These are phyloP conservation scores for Agapostemon virescens DNA, from an alignment of 2,888 invertebrate species.

Conservation along the genomic window DNA sequence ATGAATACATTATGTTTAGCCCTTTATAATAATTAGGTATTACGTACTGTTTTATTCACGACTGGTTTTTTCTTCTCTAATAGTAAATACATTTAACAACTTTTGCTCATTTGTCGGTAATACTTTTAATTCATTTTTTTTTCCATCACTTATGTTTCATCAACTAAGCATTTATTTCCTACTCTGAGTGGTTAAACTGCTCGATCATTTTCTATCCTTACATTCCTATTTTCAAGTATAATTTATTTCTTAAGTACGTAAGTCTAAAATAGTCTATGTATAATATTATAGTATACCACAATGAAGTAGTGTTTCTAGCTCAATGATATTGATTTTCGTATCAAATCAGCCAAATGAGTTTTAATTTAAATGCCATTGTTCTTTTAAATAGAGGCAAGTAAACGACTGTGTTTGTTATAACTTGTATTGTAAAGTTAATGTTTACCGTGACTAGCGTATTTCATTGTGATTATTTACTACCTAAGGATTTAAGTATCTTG, in stretches of 20 bases:
- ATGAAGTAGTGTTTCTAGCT: constrained; percentile 7
- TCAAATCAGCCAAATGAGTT: constrained; percentile 31
- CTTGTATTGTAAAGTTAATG: constrained; percentile 35
- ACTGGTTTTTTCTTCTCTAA: constrained; percentile 1
- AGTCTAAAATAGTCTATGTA: constrained; percentile 62
- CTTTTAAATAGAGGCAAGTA: constrained; percentile 13
- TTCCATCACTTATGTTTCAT: constrained; percentile 39
- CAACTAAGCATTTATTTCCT: constrained; percentile 53
- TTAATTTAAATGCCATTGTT: constrained; percentile 34
- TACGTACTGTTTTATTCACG: constrained; percentile 18
- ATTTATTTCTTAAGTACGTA: constrained; percentile 75
- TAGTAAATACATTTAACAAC: constrained; percentile 42
- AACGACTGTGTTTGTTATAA: constrained; percentile 28
- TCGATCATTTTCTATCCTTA: constrained; percentile 61
- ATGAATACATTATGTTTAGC: constrained; percentile 10
- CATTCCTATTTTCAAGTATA: constrained; percentile 72
- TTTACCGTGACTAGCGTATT: constrained; percentile 48
- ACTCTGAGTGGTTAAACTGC: constrained; percentile 34
- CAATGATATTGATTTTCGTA: constrained; percentile 26
- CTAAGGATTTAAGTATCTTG: constrained; percentile 38
- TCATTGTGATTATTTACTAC: constrained; percentile 49
- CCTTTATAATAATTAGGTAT: constrained; percentile 11
- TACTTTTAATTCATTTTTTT: constrained; percentile 26
- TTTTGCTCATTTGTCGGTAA: constrained; percentile 39
- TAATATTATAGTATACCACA: constrained; percentile 15